A percentile compares a stretch with the other conserved stretches of the same genome.
These are phyloP conservation scores for Syrmaticus mikado DNA, from an alignment of 2,113 vertebrate species.

Conservation along the genomic window DNA sequence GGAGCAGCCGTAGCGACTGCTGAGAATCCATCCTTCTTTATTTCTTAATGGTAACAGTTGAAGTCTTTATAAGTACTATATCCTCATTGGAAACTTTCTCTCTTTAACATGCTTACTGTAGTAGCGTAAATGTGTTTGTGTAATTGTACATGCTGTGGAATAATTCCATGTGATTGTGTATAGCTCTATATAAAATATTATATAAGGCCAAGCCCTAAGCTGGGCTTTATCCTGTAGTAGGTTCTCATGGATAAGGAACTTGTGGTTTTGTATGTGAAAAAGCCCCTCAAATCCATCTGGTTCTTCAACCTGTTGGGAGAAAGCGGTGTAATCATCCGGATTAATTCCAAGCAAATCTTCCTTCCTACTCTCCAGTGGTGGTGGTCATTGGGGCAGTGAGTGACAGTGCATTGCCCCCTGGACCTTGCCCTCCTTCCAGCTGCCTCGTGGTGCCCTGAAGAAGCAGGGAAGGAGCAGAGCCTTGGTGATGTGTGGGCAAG, in stretches of 20 bases:
- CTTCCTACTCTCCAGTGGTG: neutral
- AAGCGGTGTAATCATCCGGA: neutral
- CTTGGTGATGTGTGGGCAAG: neutral
- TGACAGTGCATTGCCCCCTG: neutral
- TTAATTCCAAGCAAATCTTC: neutral
- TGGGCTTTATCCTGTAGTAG: neutral
- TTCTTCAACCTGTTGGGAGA: neutral
- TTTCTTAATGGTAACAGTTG: neutral
- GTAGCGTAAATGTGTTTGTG: neutral
- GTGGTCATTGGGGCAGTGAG: neutral
- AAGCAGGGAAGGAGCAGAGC: neutral
- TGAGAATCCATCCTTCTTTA: constrained; percentile 35
- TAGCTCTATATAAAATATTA: no score
- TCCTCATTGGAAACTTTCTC: neutral
- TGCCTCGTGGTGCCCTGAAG: accelerated
- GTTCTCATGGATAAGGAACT: neutral
- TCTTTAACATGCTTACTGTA: neutral
- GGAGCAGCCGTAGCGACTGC: constrained; percentile 22
- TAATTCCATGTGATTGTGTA: neutral
- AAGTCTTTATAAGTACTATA: neutral
- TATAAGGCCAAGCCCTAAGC: neutral
- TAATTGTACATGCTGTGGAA: neutral
- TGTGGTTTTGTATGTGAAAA: neutral
- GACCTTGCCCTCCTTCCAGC: neutral
- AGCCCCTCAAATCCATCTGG: neutral